Evolutionary conservation across 2,113 vertebrate genomes (phyloP).

Genomic region (Myotis yumanensis): DNA sequence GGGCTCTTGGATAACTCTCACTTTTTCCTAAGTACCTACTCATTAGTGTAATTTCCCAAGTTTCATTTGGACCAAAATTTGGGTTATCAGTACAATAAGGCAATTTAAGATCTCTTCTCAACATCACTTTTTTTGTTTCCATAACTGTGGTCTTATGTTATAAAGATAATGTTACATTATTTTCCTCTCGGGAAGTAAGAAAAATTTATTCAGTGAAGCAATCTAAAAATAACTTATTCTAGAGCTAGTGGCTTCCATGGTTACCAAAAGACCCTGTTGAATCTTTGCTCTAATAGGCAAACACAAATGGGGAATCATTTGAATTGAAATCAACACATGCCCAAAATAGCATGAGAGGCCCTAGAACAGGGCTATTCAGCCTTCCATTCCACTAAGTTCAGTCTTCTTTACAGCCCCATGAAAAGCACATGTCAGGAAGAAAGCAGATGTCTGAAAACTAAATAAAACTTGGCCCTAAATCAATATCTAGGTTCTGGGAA

Average conservation of each 20-base stretch:
- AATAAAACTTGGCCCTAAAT: neutral
- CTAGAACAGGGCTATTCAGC: neutral
- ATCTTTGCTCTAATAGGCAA: conserved; percentile 66
- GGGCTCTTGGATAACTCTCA: neutral
- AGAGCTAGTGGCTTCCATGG: conserved; percentile 60
- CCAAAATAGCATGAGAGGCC: conserved; percentile 29
- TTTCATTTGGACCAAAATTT: neutral
- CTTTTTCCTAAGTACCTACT: neutral
- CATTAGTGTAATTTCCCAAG: neutral
- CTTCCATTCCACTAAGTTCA: neutral
- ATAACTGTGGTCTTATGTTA: conserved; percentile 48
- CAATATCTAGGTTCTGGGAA: neutral
- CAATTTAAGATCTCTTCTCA: neutral
- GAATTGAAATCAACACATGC: conserved; percentile 45
- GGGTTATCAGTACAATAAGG: neutral
- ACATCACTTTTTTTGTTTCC: conserved; percentile 6
- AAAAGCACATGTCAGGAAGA: neutral
- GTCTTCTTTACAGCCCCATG: neutral
- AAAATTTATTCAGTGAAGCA: conserved; percentile 65
- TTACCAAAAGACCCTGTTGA: conserved; percentile 66
- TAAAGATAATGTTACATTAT: conserved; percentile 30
- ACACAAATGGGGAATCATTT: conserved; percentile 45
- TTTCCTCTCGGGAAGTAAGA: conserved; percentile 74
- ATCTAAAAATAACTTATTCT: conserved; percentile 73
- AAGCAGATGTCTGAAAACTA: neutral